Base-by-base conservation (phyloP, 2,888 invertebrate species). In the Syrphus vitripennis region DNA sequence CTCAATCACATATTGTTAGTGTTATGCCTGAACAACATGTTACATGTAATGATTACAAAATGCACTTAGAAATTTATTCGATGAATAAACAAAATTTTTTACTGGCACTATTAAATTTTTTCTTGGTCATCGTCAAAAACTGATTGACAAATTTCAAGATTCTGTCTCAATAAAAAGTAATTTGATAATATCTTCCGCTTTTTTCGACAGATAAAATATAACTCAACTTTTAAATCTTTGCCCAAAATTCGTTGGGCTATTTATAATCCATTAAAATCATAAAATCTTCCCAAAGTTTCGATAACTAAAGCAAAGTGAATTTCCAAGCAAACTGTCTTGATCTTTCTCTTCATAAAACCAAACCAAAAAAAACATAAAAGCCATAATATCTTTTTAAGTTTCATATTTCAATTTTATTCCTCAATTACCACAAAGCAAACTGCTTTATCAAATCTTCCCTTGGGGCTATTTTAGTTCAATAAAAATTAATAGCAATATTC, bases 331-430 rank as follows among this genome's bases (percentile, higher is more conserved):
- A 57, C 34, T 34, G 34, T 19, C 34, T 40, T 24, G 24, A 53
- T 50, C 16, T 4, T 5, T 21, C 3, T 14, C 37, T 37, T 26
- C 37, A 48, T 21, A 34, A 31, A 48, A 29, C n/a, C 2, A 3
- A 53, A 16, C 5, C 12, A 2, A 12, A 14, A 59, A 34, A 10
- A 21, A 6, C 12, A 40, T 3, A 19, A 26, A 19, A 65, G 21
- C 42, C 29, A 71, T 71, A 31, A 45, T 76, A 37, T 34, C 19
- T 26, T 31, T 19, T 19, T 19, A 26, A 69, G 48, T 48, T 59
- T 48, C 37, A 59, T 77, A 69, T 69, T 69, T 55, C 42, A 37
- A 48, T 37, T 19, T 40, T 14, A 37, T 59, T 65, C 14, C 42
- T 26, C 67, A 45, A 63, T 53, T 29, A 50, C 48, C 16, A 24